Evolutionary conservation across 1,140 invertebrate species (phyloP).

Genomic region (Galleria mellonella): DNA sequence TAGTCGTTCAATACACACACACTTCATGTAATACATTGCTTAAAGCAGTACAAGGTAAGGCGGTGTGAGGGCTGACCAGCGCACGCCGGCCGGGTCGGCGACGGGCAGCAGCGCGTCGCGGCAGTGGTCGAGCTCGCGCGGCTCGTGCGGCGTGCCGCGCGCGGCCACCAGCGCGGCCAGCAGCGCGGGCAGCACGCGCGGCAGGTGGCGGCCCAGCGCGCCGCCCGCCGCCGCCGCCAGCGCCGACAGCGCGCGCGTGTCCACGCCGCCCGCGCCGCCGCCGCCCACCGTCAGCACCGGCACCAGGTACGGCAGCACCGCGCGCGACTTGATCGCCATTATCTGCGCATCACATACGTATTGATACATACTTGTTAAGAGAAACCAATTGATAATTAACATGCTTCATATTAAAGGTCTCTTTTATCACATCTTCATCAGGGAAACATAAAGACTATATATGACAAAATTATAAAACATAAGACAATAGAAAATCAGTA

Average conservation of each 20-base stretch:
- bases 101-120: conserved; percentile 94
- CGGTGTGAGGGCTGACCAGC: conserved; percentile 42
- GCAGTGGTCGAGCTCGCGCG: conserved; percentile 91
- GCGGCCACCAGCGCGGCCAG: conserved; percentile 84
- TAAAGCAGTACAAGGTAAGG: neutral
- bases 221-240: conserved; percentile 95
- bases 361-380: neutral
- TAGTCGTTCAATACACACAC: neutral
- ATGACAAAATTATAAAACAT: too few species aligned
- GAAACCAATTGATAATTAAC: too few species aligned
- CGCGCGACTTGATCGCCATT: conserved; percentile 96
- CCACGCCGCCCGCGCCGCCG: conserved; percentile 89
- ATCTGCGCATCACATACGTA: conserved; percentile 65
- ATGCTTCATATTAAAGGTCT: too few species aligned
- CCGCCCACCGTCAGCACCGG: conserved; percentile 91
- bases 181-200: conserved; percentile 93
- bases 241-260: conserved; percentile 93
- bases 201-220: conserved; percentile 92
- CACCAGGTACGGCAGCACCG: conserved; percentile 95
- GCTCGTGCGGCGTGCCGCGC: conserved; percentile 79
- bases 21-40: too few species aligned
- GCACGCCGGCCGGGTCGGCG: conserved; percentile 89
- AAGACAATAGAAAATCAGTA: too few species aligned
- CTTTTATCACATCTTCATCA: too few species aligned
- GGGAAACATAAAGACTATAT: too few species aligned